phyloP scores from a whole-genome alignment of 2,797 vertebrate genomes.

The Alosa sapidissima region DNA sequence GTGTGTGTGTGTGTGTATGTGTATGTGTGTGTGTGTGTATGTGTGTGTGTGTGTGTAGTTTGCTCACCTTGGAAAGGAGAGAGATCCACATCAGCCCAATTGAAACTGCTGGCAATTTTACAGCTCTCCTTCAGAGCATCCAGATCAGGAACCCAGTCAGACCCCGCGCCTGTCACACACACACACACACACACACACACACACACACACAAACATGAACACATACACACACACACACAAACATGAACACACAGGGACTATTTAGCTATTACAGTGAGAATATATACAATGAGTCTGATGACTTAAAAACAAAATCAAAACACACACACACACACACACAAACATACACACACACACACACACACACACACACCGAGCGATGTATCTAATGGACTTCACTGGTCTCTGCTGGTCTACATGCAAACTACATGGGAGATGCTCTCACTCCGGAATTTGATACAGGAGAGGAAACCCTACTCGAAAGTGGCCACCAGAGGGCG shows the following conservation, averaged over 20 bases:
- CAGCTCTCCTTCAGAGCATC: constrained; percentile 88
- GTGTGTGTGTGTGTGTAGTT: background rate
- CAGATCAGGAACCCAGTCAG: constrained; percentile 85
- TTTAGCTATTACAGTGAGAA: too few species aligned
- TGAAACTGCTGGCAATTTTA: constrained; percentile 85
- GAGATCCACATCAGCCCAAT: constrained; percentile 87
- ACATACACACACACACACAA: background rate
- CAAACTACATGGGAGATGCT: too few species aligned
- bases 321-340: constrained; percentile 37
- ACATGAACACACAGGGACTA: background rate
- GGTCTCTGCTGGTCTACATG: too few species aligned
- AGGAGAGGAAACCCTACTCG: too few species aligned
- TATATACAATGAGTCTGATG: too few species aligned
- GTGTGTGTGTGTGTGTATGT: background rate
- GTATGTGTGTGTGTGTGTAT: background rate
- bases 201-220: background rate
- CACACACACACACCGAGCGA: background rate
- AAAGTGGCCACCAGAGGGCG: background rate
- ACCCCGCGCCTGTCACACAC: constrained; percentile 64
- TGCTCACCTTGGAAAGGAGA: constrained; percentile 72
- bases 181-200: background rate
- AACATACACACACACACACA: background rate
- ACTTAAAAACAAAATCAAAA: too few species aligned
- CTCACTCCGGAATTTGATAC: too few species aligned
- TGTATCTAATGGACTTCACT: background rate